These are phyloP conservation scores for Bovichtus diacanthus DNA, from an alignment of 2,797 vertebrate genomes.

Conservation along the genomic window DNA sequence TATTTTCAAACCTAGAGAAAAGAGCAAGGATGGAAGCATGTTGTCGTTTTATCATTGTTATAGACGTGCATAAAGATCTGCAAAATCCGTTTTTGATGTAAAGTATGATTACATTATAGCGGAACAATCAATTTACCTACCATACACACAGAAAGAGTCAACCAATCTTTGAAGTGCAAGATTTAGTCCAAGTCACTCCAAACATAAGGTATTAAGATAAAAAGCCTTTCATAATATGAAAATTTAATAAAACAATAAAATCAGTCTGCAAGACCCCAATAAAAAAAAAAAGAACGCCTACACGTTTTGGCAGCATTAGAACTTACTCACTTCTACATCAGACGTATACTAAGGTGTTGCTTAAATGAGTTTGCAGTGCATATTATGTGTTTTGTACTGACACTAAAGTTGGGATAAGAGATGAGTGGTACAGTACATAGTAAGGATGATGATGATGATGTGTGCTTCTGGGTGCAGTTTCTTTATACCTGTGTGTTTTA, in stretches of 20 bases:
- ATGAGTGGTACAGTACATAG: neutral
- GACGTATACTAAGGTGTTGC: neutral
- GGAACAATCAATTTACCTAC: conserved; percentile 1
- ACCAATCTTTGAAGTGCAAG: conserved; percentile 11
- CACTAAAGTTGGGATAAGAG: neutral
- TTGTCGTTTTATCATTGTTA: neutral
- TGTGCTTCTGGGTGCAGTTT: neutral
- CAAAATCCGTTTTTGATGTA: neutral
- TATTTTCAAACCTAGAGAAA: neutral
- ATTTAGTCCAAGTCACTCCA: conserved; percentile 5
- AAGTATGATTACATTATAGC: neutral
- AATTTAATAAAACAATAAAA: conserved; percentile 9
- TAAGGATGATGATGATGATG: neutral
- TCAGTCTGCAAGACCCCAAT: neutral
- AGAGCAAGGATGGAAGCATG: neutral
- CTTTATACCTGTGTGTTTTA: neutral
- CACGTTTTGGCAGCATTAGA: conserved; percentile 3
- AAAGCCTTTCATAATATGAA: neutral
- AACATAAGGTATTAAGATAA: conserved; percentile 1
- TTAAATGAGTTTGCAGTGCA: neutral
- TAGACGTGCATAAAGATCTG: neutral
- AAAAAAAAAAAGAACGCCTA: conserved; percentile 12
- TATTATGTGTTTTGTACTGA: neutral
- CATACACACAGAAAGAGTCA: neutral
- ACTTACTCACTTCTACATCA: neutral